A percentile compares a stretch with the other conserved stretches of the same genome.
Evolutionary conservation across 2,113 vertebrate genomes (phyloP).

Genomic region (Verasper variegatus): DNA sequence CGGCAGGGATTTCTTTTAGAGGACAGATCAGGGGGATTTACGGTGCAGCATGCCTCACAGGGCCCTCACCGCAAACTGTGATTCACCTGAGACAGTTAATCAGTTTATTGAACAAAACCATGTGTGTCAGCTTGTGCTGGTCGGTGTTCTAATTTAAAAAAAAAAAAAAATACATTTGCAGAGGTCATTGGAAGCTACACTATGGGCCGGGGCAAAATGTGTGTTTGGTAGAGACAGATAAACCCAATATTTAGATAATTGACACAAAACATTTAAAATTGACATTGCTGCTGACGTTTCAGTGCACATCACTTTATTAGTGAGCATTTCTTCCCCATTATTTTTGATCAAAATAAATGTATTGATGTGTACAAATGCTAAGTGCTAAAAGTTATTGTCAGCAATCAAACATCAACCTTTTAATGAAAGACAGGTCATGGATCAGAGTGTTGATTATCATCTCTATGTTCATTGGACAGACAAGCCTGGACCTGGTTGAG

Average conservation of each 20-base stretch:
- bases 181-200: conserved; percentile 2
- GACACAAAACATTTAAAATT: not conserved
- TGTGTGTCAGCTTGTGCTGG: conserved; percentile 8
- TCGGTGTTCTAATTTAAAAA: not conserved
- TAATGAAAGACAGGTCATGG: no score
- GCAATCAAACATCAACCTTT: no score
- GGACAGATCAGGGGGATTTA: conserved; percentile 53
- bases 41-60: conserved; percentile 14
- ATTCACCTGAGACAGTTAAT: conserved; percentile 56
- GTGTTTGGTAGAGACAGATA: not conserved
- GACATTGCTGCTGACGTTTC: no score
- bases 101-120: conserved; percentile 37
- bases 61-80: conserved; percentile 16
- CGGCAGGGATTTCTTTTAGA: conserved; percentile 48
- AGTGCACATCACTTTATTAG: no score
- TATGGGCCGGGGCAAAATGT: not conserved
- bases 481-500: no score
- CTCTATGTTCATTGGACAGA: no score
- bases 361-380: no score
- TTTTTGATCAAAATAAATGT: no score
- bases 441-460: no score
- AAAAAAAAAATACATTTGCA: not conserved
- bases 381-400: no score
- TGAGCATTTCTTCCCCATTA: not conserved
- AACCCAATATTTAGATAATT: not conserved